phyloP scores from a whole-genome alignment of 2,888 invertebrate species.

The Eupithecia inturbata region DNA sequence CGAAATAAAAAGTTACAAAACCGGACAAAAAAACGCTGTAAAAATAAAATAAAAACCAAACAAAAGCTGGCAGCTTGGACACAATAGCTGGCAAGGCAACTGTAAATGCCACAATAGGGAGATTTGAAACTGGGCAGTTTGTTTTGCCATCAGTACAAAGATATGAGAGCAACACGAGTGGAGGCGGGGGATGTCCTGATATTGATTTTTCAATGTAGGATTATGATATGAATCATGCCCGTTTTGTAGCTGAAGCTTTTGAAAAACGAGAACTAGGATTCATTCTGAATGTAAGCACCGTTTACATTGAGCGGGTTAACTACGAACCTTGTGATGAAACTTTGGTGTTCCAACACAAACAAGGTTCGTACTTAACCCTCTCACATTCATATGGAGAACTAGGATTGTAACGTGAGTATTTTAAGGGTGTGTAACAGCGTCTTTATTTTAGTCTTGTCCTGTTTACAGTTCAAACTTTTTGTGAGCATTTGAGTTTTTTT shows the following conservation, averaged over 20 bases:
- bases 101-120: not conserved
- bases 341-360: too few relatives aligned
- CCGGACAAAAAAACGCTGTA: not conserved
- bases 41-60: slow-evolving; percentile 4
- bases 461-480: not conserved
- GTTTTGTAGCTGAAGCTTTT: slow-evolving; percentile 15
- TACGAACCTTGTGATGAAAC: too few relatives aligned
- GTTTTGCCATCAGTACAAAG: slow-evolving; percentile 59
- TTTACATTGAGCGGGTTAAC: too few relatives aligned
- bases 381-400: not conserved
- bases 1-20: not conserved
- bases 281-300: too few relatives aligned
- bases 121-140: slow-evolving; percentile 19
- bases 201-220: slow-evolving; percentile 75
- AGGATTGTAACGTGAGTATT: not conserved
- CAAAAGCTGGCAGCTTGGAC: not conserved
- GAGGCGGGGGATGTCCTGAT: slow-evolving; percentile 59
- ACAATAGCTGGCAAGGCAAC: not conserved
- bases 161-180: slow-evolving; percentile 62
- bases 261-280: not conserved
- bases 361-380: too few relatives aligned
- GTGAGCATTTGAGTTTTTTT: not conserved
- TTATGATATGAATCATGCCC: slow-evolving; percentile 69
- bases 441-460: too few relatives aligned
- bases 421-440: too few relatives aligned